Evolutionary conservation across 2,113 vertebrate genomes (phyloP), one percentile per base, ranked within the genome.

Genomic region (Plotosus lineatus): DNA sequence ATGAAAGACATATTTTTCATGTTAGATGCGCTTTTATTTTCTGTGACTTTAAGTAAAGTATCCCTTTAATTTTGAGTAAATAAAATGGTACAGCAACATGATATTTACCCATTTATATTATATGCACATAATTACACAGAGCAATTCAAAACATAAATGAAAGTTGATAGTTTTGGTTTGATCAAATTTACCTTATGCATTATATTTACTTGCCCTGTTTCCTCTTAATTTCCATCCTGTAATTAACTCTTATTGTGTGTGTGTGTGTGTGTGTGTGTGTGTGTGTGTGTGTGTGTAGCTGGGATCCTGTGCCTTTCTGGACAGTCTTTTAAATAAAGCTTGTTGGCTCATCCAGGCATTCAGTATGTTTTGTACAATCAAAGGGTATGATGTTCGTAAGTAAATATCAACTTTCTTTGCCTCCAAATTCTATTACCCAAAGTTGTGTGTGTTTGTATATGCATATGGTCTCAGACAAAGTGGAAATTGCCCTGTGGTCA

Each of bases 281-380:
- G 56, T 83, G 36, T 84, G 56, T 87, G 73, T 84, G 80, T 83
- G 73, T 74, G 42, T 28, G 5, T 80, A 92, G 93, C 89, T 95
- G 0, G 90, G 94, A 12, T 88, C 91, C 1, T 92, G 93, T 83
- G 92, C 75, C 3, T 92, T 92, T 75, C 89, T 94, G 83, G 90
- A 91, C 79, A 85, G 80, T 3, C 85, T 93, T 68, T 79, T 92
- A 79, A 92, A 90, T 82, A 90, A 90, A 21, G 85, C 90, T 80
- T 91, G 92, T 86, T 93, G 93, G 92, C 84, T 94, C 15, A 91
- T 93, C 79, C 93, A 92, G 63, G 88, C 91, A 1, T 93, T 94
- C 66, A 91, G 93, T 82, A 91, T 93, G 92, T 90, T 91, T 84
- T 93, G 92, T 82, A 92, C 93, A 31, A 92, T 93, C 56, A 88